Conservation (phyloP, 2,797 vertebrate species). For the Brachyrhaphis roseni region DNA sequence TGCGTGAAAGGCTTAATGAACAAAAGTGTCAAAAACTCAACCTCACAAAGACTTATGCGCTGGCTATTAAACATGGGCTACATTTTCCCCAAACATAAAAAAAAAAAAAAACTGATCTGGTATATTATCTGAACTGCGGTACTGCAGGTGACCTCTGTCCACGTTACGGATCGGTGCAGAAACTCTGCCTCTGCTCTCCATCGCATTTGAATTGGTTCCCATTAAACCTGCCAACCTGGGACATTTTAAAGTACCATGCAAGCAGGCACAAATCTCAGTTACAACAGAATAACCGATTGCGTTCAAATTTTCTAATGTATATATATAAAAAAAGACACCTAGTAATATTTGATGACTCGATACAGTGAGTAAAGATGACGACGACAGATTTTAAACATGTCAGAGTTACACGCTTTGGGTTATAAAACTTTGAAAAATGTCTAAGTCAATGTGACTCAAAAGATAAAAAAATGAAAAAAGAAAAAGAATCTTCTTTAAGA, state of each 20-base stretch:
- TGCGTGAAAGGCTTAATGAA: conserved; percentile 10
- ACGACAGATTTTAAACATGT: neutral
- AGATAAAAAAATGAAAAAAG: neutral
- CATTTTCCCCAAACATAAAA: conserved; percentile 1
- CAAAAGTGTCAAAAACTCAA: conserved; percentile 22
- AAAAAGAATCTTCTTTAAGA: neutral
- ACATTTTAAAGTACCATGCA: conserved; percentile 62
- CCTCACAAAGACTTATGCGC: conserved; percentile 5
- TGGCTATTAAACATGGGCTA: conserved; percentile 16
- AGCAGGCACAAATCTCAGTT: conserved; percentile 23
- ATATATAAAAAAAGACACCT: neutral
- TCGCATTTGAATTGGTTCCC: conserved; percentile 22
- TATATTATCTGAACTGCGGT: conserved; percentile 4
- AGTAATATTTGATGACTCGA: neutral
- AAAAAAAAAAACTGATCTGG: neutral
- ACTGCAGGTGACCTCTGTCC: conserved; percentile 21
- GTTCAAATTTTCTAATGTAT: neutral
- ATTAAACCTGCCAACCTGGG: conserved; percentile 61
- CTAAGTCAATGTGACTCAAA: neutral
- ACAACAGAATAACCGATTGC: neutral
- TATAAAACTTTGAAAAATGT: neutral
- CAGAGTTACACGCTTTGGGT: neutral
- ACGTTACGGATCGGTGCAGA: conserved; percentile 12
- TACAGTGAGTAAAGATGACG: neutral
- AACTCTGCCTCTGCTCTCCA: conserved; percentile 25